Percentiles rank a stretch among this genome's conserved stretches.
phyloP scores from a whole-genome alignment of 2,113 vertebrate genomes.

The Catharus bicknelli region DNA sequence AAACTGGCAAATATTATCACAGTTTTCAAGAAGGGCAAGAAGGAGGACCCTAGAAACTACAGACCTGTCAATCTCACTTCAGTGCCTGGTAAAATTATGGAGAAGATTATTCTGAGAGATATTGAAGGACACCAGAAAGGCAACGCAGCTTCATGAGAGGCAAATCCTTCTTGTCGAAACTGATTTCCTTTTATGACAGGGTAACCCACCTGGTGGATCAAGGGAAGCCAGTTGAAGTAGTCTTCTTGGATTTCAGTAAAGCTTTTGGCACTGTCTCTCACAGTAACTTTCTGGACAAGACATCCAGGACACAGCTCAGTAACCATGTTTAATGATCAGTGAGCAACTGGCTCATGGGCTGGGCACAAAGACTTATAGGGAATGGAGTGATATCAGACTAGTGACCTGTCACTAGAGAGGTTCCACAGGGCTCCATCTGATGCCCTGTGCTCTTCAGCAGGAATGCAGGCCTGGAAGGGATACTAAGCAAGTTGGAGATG shows the following conservation, averaged over 20 bases:
- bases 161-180: not conserved
- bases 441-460: not conserved
- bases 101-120: not conserved
- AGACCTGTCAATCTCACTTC: not conserved
- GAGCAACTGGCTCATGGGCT: not conserved
- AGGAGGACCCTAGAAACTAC: not conserved
- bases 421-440: not conserved
- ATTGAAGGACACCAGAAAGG: not conserved
- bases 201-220: not conserved
- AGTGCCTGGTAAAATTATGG: not conserved
- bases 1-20: not conserved
- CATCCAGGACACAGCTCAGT: not conserved
- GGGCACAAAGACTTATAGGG: accelerated
- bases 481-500: not conserved
- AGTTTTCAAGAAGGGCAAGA: not conserved
- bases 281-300: not conserved
- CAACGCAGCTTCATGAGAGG: not conserved
- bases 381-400: not conserved
- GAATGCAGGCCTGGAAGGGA: not conserved
- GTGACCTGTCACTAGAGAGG: not conserved
- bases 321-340: not conserved
- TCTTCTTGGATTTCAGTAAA: not conserved
- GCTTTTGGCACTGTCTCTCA: not conserved
- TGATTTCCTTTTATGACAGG: not conserved
- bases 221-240: not conserved